phyloP scores from a whole-genome alignment of 2,797 vertebrate genomes.

The Lophius americanus region DNA sequence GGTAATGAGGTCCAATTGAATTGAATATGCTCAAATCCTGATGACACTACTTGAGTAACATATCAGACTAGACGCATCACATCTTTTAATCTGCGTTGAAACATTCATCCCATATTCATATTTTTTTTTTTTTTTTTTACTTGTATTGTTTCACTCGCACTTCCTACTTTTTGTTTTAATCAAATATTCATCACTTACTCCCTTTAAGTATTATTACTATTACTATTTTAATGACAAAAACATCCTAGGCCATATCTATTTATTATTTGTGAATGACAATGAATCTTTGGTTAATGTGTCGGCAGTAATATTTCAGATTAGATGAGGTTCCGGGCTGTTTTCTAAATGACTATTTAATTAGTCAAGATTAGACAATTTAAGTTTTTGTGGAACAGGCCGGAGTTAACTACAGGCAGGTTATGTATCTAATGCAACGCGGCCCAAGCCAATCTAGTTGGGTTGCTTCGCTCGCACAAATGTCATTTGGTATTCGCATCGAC shows the following conservation, averaged over 20 bases:
- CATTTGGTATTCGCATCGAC: too few species aligned
- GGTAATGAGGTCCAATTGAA: conserved; percentile 34
- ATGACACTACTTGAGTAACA: conserved; percentile 50
- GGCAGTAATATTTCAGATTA: conserved; percentile 39
- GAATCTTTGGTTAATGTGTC: conserved; percentile 48
- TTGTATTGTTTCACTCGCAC: background rate
- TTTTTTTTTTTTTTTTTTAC: conserved; percentile 28
- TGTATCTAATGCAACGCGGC: too few species aligned
- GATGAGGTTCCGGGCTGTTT: conserved; percentile 33
- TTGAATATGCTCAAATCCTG: conserved; percentile 43
- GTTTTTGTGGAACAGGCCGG: too few species aligned
- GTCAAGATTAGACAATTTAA: too few species aligned
- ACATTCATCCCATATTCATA: conserved; percentile 48
- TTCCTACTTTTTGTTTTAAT: conserved; percentile 2
- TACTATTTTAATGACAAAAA: conserved; percentile 17
- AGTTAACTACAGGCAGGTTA: too few species aligned
- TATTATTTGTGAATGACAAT: conserved; percentile 45
- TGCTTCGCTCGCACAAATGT: too few species aligned
- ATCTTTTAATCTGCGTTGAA: conserved; percentile 62
- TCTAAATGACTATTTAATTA: conserved; percentile 16
- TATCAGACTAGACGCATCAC: conserved; percentile 55
- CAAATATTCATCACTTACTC: conserved; percentile 3
- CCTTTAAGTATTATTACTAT: conserved; percentile 16
- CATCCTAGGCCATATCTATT: conserved; percentile 21
- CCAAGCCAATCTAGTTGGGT: too few species aligned